A percentile compares a stretch with the other conserved stretches of the same genome.
Conservation (phyloP, 2,888 invertebrate genomes). For the Pachliopta kotzebuea region DNA sequence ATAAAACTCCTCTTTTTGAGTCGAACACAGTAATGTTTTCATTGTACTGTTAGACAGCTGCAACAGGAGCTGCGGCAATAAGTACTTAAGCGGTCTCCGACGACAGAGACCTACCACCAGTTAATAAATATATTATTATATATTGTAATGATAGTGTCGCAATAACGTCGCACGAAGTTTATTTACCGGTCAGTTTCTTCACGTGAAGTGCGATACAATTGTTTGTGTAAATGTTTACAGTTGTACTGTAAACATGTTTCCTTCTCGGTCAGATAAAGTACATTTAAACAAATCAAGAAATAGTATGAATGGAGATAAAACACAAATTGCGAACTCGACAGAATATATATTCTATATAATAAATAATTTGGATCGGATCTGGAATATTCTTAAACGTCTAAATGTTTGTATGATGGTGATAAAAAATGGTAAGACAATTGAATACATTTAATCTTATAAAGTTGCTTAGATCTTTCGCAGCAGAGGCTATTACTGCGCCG, state of each 20-base stretch:
- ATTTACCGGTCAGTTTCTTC: slow-evolving; percentile 4
- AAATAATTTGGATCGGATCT: too few species aligned
- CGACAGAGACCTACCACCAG: too few species aligned
- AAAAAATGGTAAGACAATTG: background rate
- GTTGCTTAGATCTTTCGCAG: too few species aligned
- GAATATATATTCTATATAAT: background rate
- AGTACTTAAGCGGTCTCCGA: too few species aligned
- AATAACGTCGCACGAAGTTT: slow-evolving; percentile 4
- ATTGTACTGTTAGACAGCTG: too few species aligned
- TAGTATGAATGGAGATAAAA: background rate
- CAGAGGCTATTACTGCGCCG: too few species aligned
- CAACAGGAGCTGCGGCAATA: too few species aligned
- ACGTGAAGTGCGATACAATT: slow-evolving; percentile 18
- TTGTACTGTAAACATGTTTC: slow-evolving; percentile 10
- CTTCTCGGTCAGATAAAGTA: slow-evolving; percentile 15
- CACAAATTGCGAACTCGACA: background rate
- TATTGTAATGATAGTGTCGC: background rate
- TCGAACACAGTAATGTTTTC: too few species aligned
- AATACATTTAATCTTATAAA: background rate
- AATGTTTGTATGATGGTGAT: background rate
- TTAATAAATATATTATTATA: too few species aligned
- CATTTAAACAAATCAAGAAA: slow-evolving; percentile 1
- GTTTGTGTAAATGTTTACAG: slow-evolving; percentile 16
- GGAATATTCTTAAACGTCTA: background rate
- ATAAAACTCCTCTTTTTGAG: too few species aligned